Conservation (phyloP, 2,888 invertebrate species). For the Ischnura elegans region DNA sequence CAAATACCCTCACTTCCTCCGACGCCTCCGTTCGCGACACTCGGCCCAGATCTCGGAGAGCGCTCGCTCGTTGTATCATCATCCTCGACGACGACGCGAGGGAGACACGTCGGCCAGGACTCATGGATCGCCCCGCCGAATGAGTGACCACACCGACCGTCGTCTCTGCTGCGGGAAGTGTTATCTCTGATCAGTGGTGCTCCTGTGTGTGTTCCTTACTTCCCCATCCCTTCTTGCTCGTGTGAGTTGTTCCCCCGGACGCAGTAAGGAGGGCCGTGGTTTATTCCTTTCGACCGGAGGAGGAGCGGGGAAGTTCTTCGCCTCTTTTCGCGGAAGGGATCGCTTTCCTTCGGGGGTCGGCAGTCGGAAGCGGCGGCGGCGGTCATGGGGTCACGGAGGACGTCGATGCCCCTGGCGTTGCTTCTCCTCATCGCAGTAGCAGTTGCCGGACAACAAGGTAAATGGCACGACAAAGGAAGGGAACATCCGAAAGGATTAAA, state of each 20-base stretch:
- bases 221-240: neutral
- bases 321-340: neutral
- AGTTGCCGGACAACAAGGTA: constrained; percentile 46
- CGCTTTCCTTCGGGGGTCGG: neutral
- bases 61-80: neutral
- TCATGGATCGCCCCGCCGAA: neutral
- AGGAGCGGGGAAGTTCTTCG: neutral
- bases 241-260: neutral
- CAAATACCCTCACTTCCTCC: constrained; percentile 34
- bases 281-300: neutral
- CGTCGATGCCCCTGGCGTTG: neutral
- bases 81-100: neutral
- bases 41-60: neutral
- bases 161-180: neutral
- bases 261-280: neutral
- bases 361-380: neutral
- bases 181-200: neutral
- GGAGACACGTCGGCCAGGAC: neutral
- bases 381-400: neutral
- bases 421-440: neutral
- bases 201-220: neutral
- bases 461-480: too few relatives aligned
- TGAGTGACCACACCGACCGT: neutral
- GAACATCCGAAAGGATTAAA: too few relatives aligned
- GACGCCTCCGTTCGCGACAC: neutral